Percentiles rank a stretch among this genome's conserved stretches.
Evolutionary conservation across 1,140 invertebrate genomes (phyloP).

Genomic region (Diachasma alloeum): DNA sequence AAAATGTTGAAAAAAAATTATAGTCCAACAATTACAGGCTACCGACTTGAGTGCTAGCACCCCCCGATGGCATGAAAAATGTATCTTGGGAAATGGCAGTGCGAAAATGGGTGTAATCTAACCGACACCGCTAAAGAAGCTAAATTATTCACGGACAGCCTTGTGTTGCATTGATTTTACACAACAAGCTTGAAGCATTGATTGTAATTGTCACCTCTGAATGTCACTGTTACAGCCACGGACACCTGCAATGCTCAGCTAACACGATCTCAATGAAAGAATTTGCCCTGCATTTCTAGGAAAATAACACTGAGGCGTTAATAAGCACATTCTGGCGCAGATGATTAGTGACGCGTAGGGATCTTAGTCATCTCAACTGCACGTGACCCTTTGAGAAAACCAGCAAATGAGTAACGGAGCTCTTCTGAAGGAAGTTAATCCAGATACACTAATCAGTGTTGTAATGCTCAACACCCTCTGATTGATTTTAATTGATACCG

Average conservation of each 20-base stretch:
- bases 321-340: no score
- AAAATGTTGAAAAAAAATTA: neutral
- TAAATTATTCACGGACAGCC: constrained; percentile 23
- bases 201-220: neutral
- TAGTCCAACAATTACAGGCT: neutral
- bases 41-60: neutral
- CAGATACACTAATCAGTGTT: constrained; percentile 11
- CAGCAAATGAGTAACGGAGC: neutral
- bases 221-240: neutral
- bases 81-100: neutral
- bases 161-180: constrained; percentile 13
- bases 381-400: neutral
- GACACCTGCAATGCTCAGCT: neutral
- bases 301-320: neutral
- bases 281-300: neutral
- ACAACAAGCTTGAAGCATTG: neutral
- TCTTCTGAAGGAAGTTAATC: neutral
- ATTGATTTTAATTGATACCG: constrained; percentile 22
- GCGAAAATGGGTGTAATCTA: constrained; percentile 12
- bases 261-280: neutral
- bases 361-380: no score
- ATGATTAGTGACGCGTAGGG: no score
- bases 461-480: neutral
- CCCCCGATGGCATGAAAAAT: neutral
- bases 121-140: neutral